Evolutionary conservation across 2,797 vertebrate species (phyloP), one percentile per base, ranked within the genome.

Genomic region (Eurystomus glaucurus): DNA sequence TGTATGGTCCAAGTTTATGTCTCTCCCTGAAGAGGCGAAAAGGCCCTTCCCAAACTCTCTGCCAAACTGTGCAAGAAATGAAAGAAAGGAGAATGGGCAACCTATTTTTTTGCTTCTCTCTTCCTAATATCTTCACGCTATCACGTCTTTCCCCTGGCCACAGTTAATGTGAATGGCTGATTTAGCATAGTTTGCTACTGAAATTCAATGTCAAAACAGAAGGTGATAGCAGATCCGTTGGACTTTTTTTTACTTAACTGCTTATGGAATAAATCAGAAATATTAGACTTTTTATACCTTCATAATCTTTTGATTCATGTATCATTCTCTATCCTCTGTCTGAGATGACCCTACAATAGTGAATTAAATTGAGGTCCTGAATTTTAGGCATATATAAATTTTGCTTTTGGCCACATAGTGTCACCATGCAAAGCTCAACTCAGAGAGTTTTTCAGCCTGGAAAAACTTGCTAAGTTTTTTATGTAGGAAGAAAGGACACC

Each of bases 1-100:
- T 96, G 60, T 29, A 48, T 89, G 68, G 83, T 94, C 72, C 89
- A 98, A 97, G 93, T 97, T 96, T 97, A 86, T 85, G 86, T 94
- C 96, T 97, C 90, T 95, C 71, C 92, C 80, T 89, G 66, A 95
- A 93, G 85, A 96, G 77, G 41, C 31, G 1, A 91, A 83, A 94
- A 76, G 86, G 88, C 86, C 91, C 76, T 89, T 90, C 92, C 52
- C 62, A 61, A 96, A 82, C 74, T 75, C 81, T 62, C 88, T 96
- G 96, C 96, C 96, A 97, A 96, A 94, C 35, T 35, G 21, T 62
- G 61, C 61, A 91, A 87, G 64, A 87, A 75, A 92, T 88, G 64
- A 90, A 91, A 91, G 70, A 71, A 90, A 81, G 54, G 41, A 84
- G 74, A 95, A 86, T 4, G 71, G 79, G 82, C 51, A 95, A 88